Conservation (phyloP, 2,113 vertebrate species). For the Sula dactylatra region DNA sequence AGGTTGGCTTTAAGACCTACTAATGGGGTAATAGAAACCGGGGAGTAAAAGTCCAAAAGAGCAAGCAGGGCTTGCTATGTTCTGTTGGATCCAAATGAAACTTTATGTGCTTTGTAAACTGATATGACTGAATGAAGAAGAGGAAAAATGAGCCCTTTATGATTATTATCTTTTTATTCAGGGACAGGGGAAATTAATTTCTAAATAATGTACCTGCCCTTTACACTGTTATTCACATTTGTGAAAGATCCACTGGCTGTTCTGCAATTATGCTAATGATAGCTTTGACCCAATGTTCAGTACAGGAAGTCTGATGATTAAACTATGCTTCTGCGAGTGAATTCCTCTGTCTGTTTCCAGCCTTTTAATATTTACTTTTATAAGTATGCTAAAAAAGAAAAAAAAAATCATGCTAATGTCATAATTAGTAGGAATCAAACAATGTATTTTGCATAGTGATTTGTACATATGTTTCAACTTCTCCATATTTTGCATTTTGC, state of each 20-base stretch:
- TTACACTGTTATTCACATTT: neutral
- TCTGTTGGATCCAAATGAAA: neutral
- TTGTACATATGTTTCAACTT: neutral
- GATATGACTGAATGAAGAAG: neutral
- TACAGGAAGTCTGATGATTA: neutral
- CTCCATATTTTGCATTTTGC: neutral
- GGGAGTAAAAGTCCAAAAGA: neutral
- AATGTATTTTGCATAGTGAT: neutral
- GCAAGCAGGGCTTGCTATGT: neutral
- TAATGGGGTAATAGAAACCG: neutral
- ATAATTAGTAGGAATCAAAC: neutral
- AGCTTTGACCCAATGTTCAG: neutral
- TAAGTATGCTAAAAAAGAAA: neutral
- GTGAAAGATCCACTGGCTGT: neutral
- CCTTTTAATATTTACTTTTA: neutral
- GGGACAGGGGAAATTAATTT: neutral
- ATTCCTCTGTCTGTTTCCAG: neutral
- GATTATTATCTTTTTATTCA: neutral
- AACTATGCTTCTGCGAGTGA: neutral
- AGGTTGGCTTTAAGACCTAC: neutral
- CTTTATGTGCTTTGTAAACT: neutral
- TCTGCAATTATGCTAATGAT: slow-evolving; percentile 1
- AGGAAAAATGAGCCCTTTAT: neutral
- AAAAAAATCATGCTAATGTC: neutral
- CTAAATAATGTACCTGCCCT: slow-evolving; percentile 9